A percentile compares a stretch with the other conserved stretches of the same genome.
These are phyloP conservation scores for Malachius bipustulatus DNA, from an alignment of 2,888 invertebrate genomes.

Conservation along the genomic window DNA sequence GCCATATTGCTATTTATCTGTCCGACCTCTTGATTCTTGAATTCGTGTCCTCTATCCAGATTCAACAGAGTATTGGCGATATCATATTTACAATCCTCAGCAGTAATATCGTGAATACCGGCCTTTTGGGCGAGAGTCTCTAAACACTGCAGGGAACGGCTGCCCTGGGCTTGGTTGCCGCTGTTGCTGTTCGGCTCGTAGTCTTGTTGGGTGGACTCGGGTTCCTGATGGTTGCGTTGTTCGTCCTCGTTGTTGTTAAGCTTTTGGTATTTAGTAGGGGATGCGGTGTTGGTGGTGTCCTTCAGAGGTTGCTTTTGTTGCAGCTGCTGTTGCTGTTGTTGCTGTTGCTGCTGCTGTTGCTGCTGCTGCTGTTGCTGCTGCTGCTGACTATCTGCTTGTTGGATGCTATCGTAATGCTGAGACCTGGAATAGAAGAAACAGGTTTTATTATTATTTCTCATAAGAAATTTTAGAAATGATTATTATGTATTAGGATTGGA, in stretches of 20 bases:
- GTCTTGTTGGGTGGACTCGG: constrained; percentile 32
- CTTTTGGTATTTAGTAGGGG: constrained; percentile 27
- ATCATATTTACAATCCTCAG: constrained; percentile 61
- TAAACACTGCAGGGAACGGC: constrained; percentile 51
- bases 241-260: constrained; percentile 27
- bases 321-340: constrained; percentile 39
- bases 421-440: constrained; percentile 39
- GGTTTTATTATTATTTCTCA: too few species aligned
- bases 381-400: constrained; percentile 39
- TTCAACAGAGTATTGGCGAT: constrained; percentile 52
- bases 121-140: constrained; percentile 63
- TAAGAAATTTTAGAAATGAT: too few species aligned
- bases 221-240: constrained; percentile 28
- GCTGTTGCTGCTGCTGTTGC: constrained; percentile 38
- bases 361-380: constrained; percentile 38
- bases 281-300: constrained; percentile 35
- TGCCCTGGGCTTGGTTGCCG: constrained; percentile 24
- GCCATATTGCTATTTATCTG: constrained; percentile 30
- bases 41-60: constrained; percentile 44
- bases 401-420: constrained; percentile 48
- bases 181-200: constrained; percentile 14
- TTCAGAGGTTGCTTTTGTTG: constrained; percentile 34
- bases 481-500: too few species aligned
- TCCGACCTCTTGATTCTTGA: constrained; percentile 13
- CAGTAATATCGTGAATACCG: constrained; percentile 49